phyloP scores from a whole-genome alignment of 2,797 vertebrate genomes.

The Kryptopterus vitreolus region DNA sequence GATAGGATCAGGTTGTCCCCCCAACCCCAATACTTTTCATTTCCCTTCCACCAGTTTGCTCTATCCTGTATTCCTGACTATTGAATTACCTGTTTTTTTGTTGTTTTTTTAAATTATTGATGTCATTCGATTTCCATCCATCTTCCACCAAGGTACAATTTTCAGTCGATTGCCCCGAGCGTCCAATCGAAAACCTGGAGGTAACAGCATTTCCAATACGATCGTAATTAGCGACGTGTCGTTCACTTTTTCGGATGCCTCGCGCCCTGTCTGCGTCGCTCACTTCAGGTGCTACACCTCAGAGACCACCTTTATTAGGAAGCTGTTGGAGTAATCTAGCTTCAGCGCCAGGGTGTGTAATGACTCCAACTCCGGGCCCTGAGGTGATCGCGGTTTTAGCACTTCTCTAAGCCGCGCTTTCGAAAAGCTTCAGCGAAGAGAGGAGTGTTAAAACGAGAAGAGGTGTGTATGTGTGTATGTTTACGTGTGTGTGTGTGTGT shows the following conservation, averaged over 20 bases:
- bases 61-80: background rate
- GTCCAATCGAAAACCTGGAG: background rate
- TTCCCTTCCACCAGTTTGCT: background rate
- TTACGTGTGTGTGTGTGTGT: slow-evolving; percentile 55
- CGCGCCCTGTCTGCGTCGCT: slow-evolving; percentile 37
- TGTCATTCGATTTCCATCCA: background rate
- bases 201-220: slow-evolving; percentile 10
- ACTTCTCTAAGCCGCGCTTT: slow-evolving; percentile 80
- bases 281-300: slow-evolving; percentile 41
- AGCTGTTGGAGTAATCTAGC: slow-evolving; percentile 40
- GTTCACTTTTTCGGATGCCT: slow-evolving; percentile 39
- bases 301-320: slow-evolving; percentile 45
- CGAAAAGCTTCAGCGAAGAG: slow-evolving; percentile 74
- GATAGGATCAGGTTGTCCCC: slow-evolving; percentile 21
- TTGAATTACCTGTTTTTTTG: background rate
- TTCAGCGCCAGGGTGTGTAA: slow-evolving; percentile 33
- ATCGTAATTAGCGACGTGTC: slow-evolving; percentile 33
- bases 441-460: slow-evolving; percentile 87
- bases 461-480: slow-evolving; percentile 54
- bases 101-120: no score
- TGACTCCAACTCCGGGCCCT: slow-evolving; percentile 80
- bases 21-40: background rate
- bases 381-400: slow-evolving; percentile 95
- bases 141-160: background rate
- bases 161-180: background rate